Evolutionary conservation across 2,797 vertebrate genomes (phyloP), one percentile per base, ranked within the genome.

Genomic region (Coracias cyanogaster): DNA sequence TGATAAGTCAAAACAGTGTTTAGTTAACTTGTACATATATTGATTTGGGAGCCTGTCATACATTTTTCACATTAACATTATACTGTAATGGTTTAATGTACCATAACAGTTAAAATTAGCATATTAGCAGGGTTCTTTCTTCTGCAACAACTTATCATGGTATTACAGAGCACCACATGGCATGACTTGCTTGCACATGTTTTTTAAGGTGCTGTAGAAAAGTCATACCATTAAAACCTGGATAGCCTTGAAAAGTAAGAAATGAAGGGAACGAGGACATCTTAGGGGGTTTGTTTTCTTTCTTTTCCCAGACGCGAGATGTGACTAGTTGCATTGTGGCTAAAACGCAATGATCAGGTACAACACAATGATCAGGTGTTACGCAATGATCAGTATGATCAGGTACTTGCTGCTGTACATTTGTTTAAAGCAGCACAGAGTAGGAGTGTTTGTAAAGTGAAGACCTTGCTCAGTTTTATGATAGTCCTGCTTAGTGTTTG

Each of bases 101-200:
- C 88, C 86, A 7, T 74, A 94, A 52, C 96, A 97, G 91, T 92
- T 93, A 93, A 96, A 96, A 97, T 96, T 85, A 94, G 64, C 79
- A 82, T 73, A 71, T 96, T 94, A 87, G 69, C 3, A 37, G 54
- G 51, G 10, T 74, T 96, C 78, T 64, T 85, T 81, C 74, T 92
- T 87, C 74, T 96, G 70, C 78, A 78, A 28, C 67, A 94, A 64
- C 91, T 96, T 84, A 81, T 74, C 83, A 37, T 88, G 88, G 66
- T 94, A 88, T 90, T 58, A 49, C 60, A 92, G 88, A 91, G 65
- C 89, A 41, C 20, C 31, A 57, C 28, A 3, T 67, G 52, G 70
- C 90, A 26, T 39, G 51, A 43, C 81, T 87, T 84, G 54, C 72
- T 93, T 83, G 73, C 37, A 83, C 66, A 71, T 81, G 24, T 79